Conservation (phyloP, 2,113 vertebrate species). For the Probosciger aterrimus region DNA sequence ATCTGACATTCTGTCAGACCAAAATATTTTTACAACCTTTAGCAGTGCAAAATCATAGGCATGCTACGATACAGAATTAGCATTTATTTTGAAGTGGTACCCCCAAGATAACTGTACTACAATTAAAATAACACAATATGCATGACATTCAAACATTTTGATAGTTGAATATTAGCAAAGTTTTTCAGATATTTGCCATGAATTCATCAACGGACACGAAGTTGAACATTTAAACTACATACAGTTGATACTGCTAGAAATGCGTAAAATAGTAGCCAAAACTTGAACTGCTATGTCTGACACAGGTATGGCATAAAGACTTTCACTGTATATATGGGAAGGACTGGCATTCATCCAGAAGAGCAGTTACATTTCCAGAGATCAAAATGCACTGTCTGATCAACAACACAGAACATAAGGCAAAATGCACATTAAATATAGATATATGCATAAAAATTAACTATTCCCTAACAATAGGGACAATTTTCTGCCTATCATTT, state of each 20-base stretch:
- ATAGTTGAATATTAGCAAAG: neutral
- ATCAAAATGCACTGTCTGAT: constrained; percentile 60
- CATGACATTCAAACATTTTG: neutral
- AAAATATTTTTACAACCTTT: neutral
- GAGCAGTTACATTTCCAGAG: constrained; percentile 54
- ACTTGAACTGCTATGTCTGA: neutral
- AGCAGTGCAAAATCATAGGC: neutral
- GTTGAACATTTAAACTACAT: neutral
- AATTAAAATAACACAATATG: constrained; percentile 11
- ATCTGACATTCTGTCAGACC: neutral
- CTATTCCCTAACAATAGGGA: neutral
- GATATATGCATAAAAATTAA: neutral
- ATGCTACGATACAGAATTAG: neutral
- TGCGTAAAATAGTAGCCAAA: neutral
- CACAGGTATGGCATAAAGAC: neutral
- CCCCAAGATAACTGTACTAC: constrained; percentile 33
- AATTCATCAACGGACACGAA: neutral
- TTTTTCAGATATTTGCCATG: neutral
- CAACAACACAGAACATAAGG: constrained; percentile 45
- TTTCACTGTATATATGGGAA: neutral
- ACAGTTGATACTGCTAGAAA: neutral
- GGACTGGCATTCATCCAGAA: constrained; percentile 55
- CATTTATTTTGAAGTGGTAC: neutral
- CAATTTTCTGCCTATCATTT: neutral
- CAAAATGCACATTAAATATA: constrained; percentile 17